Conservation (phyloP, 1,140 invertebrate species). For the Magallana angulata region DNA sequence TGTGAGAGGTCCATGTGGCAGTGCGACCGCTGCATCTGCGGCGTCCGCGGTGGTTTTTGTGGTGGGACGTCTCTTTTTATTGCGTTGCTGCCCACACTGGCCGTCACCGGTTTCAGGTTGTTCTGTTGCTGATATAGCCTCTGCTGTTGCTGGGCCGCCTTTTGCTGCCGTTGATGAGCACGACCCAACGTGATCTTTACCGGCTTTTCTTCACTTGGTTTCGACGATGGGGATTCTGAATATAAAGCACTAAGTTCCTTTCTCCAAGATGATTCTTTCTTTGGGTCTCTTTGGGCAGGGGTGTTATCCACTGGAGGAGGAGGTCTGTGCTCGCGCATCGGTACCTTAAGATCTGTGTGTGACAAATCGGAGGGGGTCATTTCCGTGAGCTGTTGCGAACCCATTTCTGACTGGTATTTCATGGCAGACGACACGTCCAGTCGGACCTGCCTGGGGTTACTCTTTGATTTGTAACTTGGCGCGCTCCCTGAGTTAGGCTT, state of each 20-base stretch:
- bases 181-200: conserved; percentile 15
- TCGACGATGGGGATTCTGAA: not conserved
- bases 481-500: not conserved
- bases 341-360: not conserved
- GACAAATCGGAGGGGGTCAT: conserved; percentile 23
- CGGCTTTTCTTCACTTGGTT: not conserved
- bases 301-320: not conserved
- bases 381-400: not conserved
- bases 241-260: conserved; percentile 5
- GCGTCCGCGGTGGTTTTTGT: conserved; percentile 37
- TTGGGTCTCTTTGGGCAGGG: not conserved
- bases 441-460: conserved; percentile 10
- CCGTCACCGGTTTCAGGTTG: not conserved
- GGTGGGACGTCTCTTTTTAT: conserved; percentile 19
- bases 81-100: not conserved
- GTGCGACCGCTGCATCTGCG: conserved; percentile 35
- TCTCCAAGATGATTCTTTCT: not conserved
- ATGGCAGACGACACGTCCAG: not conserved
- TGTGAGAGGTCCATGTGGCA: conserved; percentile 13
- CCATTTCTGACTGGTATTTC: conserved; percentile 8
- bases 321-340: not conserved
- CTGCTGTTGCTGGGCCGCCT: not conserved
- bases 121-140: not conserved
- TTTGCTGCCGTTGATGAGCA: conserved; percentile 36
- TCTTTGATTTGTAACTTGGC: conserved; percentile 34